Percentiles rank a stretch among this genome's conserved stretches.
These are phyloP conservation scores for Ranitomeya imitator DNA, from an alignment of 2,113 vertebrate species.

Conservation along the genomic window DNA sequence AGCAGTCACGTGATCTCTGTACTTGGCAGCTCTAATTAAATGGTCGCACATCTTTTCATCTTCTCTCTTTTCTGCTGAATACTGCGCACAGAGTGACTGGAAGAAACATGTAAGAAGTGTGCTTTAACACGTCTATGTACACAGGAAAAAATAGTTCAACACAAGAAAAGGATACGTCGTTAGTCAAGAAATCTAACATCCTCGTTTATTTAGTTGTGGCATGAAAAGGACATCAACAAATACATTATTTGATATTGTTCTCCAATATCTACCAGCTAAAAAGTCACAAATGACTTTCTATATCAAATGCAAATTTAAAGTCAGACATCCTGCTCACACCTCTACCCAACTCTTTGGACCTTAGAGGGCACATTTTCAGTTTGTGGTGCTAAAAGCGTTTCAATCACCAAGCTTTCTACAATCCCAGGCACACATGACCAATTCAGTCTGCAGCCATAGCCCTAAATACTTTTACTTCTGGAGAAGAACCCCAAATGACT, in stretches of 20 bases:
- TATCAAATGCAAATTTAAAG: too few species aligned
- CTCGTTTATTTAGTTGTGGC: background rate
- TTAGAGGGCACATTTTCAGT: background rate
- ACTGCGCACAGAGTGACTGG: conserved; percentile 92
- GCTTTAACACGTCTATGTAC: background rate
- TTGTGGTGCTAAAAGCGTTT: too few species aligned
- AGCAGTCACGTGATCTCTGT: conserved; percentile 92
- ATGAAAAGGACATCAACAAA: too few species aligned
- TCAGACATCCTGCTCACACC: background rate
- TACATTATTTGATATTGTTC: too few species aligned
- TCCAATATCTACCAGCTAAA: too few species aligned
- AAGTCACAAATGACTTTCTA: too few species aligned
- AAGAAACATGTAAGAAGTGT: conserved; percentile 45
- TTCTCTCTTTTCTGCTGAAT: conserved; percentile 91
- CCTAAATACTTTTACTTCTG: background rate
- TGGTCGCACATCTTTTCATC: conserved; percentile 99
- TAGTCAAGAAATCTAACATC: too few species aligned
- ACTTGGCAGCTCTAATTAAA: conserved; percentile 93
- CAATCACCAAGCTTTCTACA: too few species aligned
- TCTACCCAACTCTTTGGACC: background rate
- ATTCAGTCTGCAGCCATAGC: background rate
- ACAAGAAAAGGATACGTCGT: too few species aligned
- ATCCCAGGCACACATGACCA: too few species aligned
- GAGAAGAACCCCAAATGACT: background rate
- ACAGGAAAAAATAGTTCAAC: background rate